Evolutionary conservation across 1,140 invertebrate species (phyloP).

Genomic region (Tetragnatha versicolor): DNA sequence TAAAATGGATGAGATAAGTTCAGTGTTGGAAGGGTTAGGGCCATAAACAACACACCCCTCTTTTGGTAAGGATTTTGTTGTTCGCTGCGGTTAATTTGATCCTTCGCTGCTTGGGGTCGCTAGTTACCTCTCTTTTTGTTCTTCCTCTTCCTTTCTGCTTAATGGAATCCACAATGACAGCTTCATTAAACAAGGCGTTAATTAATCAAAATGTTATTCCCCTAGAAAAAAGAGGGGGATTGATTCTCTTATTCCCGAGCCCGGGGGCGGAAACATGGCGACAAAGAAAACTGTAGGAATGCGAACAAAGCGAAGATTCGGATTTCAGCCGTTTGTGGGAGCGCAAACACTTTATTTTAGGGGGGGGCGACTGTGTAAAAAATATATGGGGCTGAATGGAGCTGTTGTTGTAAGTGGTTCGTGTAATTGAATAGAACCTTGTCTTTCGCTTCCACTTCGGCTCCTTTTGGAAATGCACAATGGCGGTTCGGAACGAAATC

Average conservation of each 20-base stretch:
- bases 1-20: no score
- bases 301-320: neutral
- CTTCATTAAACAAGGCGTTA: slow-evolving; percentile 31
- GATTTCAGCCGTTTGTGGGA: neutral
- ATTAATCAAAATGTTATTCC: slow-evolving; percentile 25
- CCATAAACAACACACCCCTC: no score
- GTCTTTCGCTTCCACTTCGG: neutral
- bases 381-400: neutral
- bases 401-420: neutral
- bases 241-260: no score
- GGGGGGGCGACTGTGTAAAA: neutral
- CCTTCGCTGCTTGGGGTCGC: neutral
- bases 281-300: neutral
- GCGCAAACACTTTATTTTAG: slow-evolving; percentile 3
- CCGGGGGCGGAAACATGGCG: no score
- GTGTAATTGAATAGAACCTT: neutral
- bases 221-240: neutral
- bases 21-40: no score
- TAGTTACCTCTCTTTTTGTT: neutral
- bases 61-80: no score
- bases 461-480: no score
- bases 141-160: neutral
- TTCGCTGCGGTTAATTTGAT: slow-evolving; percentile 27
- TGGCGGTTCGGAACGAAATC: no score
- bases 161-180: slow-evolving; percentile 3